Conservation (phyloP, 2,797 vertebrate genomes). For the Thripadectes ignobilis region DNA sequence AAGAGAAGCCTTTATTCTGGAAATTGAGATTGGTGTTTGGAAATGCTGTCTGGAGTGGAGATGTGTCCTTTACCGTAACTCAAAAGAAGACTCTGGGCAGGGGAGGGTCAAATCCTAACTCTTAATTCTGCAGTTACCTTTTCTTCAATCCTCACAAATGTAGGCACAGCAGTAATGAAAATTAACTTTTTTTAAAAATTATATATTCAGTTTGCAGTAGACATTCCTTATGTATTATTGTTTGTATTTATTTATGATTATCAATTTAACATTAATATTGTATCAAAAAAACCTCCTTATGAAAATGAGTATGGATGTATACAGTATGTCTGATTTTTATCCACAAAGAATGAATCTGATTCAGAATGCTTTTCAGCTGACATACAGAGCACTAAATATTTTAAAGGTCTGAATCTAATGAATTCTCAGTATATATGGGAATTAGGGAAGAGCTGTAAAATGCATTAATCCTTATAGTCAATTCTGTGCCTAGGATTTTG, state of each 20-base stretch:
- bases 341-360: conserved; percentile 87
- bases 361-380: conserved; percentile 91
- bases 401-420: conserved; percentile 86
- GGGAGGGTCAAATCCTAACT: conserved; percentile 77
- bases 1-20: conserved; percentile 68
- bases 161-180: conserved; percentile 85
- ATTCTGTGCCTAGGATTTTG: conserved; percentile 92
- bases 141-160: conserved; percentile 82
- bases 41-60: conserved; percentile 68
- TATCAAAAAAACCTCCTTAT: conserved; percentile 81
- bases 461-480: conserved; percentile 88
- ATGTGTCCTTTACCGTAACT: conserved; percentile 65
- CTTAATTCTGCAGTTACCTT: conserved; percentile 79
- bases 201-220: conserved; percentile 95
- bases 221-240: conserved; percentile 95
- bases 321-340: conserved; percentile 91
- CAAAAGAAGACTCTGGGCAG: conserved; percentile 61
- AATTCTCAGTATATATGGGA: conserved; percentile 82
- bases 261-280: conserved; percentile 88
- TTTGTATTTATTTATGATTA: conserved; percentile 99
- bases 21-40: conserved; percentile 68
- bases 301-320: conserved; percentile 88
- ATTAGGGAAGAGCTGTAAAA: conserved; percentile 80
- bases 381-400: conserved; percentile 97
- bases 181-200: conserved; percentile 86